Percentiles rank a stretch among this genome's conserved stretches.
These are phyloP conservation scores for Coregonus clupeaformis DNA, from an alignment of 2,113 vertebrate genomes.

Conservation along the genomic window DNA sequence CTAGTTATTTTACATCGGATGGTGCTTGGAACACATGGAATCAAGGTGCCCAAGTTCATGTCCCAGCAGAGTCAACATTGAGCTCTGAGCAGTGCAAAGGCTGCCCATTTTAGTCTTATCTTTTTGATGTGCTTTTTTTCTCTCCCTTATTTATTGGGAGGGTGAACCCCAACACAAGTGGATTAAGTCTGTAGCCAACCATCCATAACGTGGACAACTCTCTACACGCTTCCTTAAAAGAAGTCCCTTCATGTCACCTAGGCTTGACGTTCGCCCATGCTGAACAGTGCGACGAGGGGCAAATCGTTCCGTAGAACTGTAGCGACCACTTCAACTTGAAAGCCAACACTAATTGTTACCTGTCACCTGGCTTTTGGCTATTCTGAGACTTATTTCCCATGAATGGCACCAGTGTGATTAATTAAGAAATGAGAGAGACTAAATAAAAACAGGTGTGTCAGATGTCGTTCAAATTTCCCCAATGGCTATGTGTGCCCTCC, in stretches of 20 bases:
- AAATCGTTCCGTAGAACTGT: not conserved
- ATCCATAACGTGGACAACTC: not conserved
- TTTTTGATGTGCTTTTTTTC: constrained; percentile 6
- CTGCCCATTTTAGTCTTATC: not conserved
- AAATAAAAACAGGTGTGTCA: not conserved
- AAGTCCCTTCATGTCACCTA: not conserved
- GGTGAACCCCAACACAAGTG: not conserved
- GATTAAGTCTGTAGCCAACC: not conserved
- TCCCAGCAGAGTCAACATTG: constrained; percentile 12
- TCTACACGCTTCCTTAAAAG: not conserved
- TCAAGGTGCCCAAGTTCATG: not conserved
- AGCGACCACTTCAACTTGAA: too few relatives aligned
- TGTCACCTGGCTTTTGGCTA: not conserved
- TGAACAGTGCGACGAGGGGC: too few relatives aligned
- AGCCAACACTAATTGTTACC: not conserved
- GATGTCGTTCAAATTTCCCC: not conserved
- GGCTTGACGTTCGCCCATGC: not conserved
- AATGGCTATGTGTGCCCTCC: not conserved
- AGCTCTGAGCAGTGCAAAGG: constrained; percentile 19
- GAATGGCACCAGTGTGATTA: not conserved
- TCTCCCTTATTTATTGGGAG: not conserved
- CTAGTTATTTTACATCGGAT: not conserved
- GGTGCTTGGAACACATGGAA: not conserved
- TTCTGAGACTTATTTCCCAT: not conserved
- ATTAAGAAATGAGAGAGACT: not conserved